Percentiles rank a stretch among this genome's conserved stretches.
Conservation (phyloP, 2,797 vertebrate genomes). For the Trichosurus vulpecula region DNA sequence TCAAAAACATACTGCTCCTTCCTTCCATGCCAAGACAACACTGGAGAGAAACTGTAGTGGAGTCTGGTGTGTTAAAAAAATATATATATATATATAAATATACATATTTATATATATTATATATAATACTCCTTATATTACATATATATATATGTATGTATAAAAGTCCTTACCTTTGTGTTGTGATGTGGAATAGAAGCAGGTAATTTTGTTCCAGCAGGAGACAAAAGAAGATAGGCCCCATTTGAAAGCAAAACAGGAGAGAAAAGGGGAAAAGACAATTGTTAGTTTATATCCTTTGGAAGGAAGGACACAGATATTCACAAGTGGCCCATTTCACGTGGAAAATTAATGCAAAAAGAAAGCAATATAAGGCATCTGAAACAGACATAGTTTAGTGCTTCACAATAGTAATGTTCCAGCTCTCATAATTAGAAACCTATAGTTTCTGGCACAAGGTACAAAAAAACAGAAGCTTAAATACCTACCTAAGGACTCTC, state of each 20-base stretch:
- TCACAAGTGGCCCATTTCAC: not conserved
- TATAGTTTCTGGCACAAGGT: conserved; percentile 40
- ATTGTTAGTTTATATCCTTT: not conserved
- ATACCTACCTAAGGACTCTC: conserved; percentile 1
- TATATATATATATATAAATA: too few species aligned
- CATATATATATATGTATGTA: too few species aligned
- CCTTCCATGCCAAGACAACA: not conserved
- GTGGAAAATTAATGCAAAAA: not conserved
- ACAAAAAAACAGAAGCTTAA: conserved; percentile 19
- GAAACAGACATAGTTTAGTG: not conserved
- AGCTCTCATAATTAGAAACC: conserved; percentile 34
- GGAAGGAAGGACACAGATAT: conserved; percentile 21
- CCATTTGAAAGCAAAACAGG: conserved; percentile 14
- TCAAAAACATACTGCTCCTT: not conserved
- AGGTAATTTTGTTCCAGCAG: conserved; percentile 21
- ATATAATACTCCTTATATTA: too few species aligned
- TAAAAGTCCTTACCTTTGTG: conserved; percentile 66
- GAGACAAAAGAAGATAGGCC: not conserved
- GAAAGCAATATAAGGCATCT: not conserved
- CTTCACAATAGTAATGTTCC: not conserved
- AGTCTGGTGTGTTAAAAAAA: not conserved
- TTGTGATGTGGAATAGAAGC: conserved; percentile 19
- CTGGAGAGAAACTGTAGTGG: not conserved
- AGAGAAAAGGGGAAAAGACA: conserved; percentile 32
- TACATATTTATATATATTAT: too few species aligned